Conservation (phyloP, 2,113 vertebrate species). For the Oryzias curvinotus region DNA sequence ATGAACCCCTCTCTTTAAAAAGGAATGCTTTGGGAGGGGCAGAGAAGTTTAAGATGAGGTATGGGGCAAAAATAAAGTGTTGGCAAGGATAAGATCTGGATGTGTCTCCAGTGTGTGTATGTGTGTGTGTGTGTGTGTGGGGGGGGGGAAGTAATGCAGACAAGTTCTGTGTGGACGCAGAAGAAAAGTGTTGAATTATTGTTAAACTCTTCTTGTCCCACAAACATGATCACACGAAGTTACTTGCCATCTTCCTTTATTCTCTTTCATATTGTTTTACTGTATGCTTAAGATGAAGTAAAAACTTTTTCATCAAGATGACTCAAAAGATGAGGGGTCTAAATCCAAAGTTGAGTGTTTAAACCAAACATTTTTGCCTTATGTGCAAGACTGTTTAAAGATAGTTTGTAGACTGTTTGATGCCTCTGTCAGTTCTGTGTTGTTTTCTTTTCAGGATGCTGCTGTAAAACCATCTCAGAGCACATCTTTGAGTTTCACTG, state of each 20-base stretch:
- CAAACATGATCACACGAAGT: background rate
- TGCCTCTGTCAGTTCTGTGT: constrained; percentile 15
- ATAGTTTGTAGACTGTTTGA: constrained; percentile 34
- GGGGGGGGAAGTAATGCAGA: constrained; percentile 51
- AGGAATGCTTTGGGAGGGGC: constrained; percentile 8
- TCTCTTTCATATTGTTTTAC: constrained; percentile 11
- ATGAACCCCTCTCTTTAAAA: constrained; percentile 62
- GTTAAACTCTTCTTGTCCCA: constrained; percentile 45
- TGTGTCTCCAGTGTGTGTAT: constrained; percentile 54
- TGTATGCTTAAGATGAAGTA: constrained; percentile 18
- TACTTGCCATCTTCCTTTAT: constrained; percentile 1
- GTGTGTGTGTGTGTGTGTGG: too few species aligned
- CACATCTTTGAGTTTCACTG: constrained; percentile 9
- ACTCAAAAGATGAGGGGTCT: too few species aligned
- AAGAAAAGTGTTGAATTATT: constrained; percentile 43
- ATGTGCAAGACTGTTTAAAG: constrained; percentile 74
- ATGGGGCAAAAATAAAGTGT: constrained; percentile 13
- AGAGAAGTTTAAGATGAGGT: background rate
- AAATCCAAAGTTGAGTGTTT: constrained; percentile 56
- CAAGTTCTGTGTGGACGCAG: constrained; percentile 41
- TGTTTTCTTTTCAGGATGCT: constrained; percentile 24
- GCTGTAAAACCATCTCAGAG: background rate
- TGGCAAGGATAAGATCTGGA: constrained; percentile 29
- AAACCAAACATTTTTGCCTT: constrained; percentile 73
- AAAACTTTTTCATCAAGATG: constrained; percentile 48